Evolutionary conservation across 2,888 invertebrate species (phyloP).

Genomic region (Phyto melanocephala): DNA sequence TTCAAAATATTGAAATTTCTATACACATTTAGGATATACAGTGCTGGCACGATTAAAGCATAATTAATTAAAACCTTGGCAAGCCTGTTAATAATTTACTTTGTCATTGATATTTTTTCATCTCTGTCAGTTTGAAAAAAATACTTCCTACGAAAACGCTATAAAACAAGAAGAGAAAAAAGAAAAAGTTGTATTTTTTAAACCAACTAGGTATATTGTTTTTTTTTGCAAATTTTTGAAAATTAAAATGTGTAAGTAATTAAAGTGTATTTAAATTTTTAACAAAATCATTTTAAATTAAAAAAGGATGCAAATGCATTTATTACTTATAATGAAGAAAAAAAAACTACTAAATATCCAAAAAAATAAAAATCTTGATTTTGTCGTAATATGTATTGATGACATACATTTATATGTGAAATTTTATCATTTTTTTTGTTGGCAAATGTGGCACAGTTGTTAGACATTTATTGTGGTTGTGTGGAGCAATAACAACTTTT

Average conservation of each 20-base stretch:
- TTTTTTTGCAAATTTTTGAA: conserved; percentile 45
- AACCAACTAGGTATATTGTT: conserved; percentile 39
- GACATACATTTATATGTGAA: not conserved
- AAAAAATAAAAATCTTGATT: not conserved
- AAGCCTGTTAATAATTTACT: conserved; percentile 26
- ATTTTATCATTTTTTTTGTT: not conserved
- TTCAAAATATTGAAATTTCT: no score
- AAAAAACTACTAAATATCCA: not conserved
- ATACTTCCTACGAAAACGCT: conserved; percentile 18
- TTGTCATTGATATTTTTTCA: conserved; percentile 53
- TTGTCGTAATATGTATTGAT: not conserved
- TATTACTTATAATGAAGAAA: conserved; percentile 5
- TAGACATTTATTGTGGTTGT: conserved; percentile 26
- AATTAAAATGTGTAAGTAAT: conserved; percentile 63
- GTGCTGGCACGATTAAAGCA: no score
- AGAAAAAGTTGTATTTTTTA: conserved; percentile 42
- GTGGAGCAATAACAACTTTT: conserved; percentile 18
- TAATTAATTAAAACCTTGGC: not conserved
- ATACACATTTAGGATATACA: no score
- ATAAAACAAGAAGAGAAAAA: conserved; percentile 21
- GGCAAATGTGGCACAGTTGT: conserved; percentile 23
- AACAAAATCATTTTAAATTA: not conserved
- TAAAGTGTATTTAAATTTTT: not conserved
- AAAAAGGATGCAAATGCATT: conserved; percentile 10
- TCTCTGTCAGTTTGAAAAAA: conserved; percentile 27